phyloP scores from a whole-genome alignment of 2,797 vertebrate genomes.

The Mormyrus hasselquistii region DNA sequence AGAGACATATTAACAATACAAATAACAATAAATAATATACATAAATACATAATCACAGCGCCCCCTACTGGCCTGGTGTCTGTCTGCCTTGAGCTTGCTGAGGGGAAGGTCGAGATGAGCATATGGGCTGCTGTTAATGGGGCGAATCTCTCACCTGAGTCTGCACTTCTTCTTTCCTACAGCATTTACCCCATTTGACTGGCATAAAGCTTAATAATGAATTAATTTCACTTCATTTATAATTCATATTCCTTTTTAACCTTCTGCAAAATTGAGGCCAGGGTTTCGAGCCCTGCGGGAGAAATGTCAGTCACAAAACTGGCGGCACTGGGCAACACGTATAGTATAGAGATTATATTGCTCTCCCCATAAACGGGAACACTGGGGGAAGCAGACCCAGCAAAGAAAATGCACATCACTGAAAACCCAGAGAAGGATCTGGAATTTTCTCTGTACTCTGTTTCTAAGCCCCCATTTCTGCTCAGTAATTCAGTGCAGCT shows the following conservation, averaged over 20 bases:
- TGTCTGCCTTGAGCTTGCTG: background rate
- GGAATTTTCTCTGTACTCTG: background rate
- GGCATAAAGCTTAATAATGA: background rate
- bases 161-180: background rate
- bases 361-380: background rate
- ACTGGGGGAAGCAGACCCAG: background rate
- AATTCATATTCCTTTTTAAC: background rate
- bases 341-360: background rate
- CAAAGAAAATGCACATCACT: background rate
- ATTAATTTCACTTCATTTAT: slow-evolving; percentile 1
- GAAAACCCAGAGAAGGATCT: background rate
- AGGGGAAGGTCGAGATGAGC: background rate
- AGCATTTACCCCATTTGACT: background rate
- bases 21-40: no score
- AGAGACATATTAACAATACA: no score
- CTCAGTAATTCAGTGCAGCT: background rate
- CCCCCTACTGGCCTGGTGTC: background rate
- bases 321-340: background rate
- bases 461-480: background rate
- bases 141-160: background rate
- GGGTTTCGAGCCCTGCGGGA: background rate
- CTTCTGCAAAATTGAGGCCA: background rate
- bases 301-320: background rate
- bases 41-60: background rate
- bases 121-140: background rate